Conservation (phyloP, 2,113 vertebrate species). For the Pithys albifrons region DNA sequence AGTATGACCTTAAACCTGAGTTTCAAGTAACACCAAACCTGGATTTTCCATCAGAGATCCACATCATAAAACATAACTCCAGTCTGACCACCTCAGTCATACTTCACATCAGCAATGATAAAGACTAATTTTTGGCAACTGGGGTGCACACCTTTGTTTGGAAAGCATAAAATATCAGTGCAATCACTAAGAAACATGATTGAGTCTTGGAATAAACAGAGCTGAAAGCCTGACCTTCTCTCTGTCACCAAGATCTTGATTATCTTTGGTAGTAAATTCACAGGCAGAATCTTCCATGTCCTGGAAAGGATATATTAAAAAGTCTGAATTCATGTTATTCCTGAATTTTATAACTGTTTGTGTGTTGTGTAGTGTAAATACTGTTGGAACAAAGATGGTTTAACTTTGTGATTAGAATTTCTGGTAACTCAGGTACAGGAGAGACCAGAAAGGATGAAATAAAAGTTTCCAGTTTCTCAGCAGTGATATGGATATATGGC, state of each 20-base stretch:
- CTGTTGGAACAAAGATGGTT: neutral
- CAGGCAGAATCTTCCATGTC: slow-evolving; percentile 4
- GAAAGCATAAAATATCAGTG: neutral
- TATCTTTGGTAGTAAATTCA: slow-evolving; percentile 47
- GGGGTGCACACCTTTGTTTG: neutral
- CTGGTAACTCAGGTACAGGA: neutral
- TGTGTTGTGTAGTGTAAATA: neutral
- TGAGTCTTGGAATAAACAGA: neutral
- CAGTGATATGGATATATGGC: rapidly evolving
- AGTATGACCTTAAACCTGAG: neutral
- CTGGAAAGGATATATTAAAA: neutral
- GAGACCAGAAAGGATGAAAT: neutral
- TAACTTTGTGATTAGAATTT: neutral
- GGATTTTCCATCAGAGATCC: neutral
- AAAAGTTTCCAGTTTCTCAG: neutral
- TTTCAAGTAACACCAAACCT: neutral
- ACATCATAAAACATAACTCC: neutral
- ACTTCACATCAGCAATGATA: neutral
- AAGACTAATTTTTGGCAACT: neutral
- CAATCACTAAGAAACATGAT: neutral
- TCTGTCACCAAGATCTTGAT: neutral
- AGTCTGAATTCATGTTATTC: neutral
- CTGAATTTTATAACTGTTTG: neutral
- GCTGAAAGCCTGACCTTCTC: neutral
- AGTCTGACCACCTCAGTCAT: neutral